Conservation (phyloP, 2,113 vertebrate genomes). For the Emberiza fucata region DNA sequence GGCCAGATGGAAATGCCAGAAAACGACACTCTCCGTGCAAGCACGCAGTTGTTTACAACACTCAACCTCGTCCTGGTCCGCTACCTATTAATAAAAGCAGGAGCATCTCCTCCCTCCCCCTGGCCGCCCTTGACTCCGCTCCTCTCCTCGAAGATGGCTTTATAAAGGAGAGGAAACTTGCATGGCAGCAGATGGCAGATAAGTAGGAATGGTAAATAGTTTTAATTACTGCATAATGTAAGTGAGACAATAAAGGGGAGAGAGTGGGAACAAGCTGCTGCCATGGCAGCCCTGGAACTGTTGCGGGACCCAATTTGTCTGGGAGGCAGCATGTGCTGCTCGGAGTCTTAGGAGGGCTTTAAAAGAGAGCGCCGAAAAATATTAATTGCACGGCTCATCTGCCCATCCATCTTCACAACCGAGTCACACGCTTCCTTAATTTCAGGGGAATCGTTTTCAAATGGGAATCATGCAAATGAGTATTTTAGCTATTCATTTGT, state of each 20-base stretch:
- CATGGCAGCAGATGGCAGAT: slow-evolving; percentile 79
- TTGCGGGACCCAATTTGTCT: slow-evolving; percentile 80
- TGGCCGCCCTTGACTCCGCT: not conserved
- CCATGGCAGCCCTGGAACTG: slow-evolving; percentile 71
- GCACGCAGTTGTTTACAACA: not conserved
- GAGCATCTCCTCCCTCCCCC: not conserved
- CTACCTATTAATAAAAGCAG: slow-evolving; percentile 41
- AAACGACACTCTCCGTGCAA: not conserved
- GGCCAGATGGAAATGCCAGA: not conserved
- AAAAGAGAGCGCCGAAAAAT: slow-evolving; percentile 80
- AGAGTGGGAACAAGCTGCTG: slow-evolving; percentile 75
- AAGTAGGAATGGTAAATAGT: slow-evolving; percentile 87
- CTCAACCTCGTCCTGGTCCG: not conserved
- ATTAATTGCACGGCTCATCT: slow-evolving; percentile 85
- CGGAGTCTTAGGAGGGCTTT: slow-evolving; percentile 80
- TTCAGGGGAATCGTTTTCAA: slow-evolving; percentile 83
- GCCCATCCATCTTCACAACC: slow-evolving; percentile 84
- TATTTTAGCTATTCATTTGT: slow-evolving; percentile 92
- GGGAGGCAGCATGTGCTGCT: slow-evolving; percentile 75
- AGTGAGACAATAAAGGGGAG: slow-evolving; percentile 82
- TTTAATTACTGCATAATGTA: slow-evolving; percentile 88
- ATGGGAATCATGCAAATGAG: slow-evolving; percentile 89
- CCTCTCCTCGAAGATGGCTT: slow-evolving; percentile 62
- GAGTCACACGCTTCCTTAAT: slow-evolving; percentile 81
- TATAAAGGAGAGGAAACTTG: slow-evolving; percentile 69